Conservation (phyloP, 2,888 invertebrate species). For the Hydriomena furcata region DNA sequence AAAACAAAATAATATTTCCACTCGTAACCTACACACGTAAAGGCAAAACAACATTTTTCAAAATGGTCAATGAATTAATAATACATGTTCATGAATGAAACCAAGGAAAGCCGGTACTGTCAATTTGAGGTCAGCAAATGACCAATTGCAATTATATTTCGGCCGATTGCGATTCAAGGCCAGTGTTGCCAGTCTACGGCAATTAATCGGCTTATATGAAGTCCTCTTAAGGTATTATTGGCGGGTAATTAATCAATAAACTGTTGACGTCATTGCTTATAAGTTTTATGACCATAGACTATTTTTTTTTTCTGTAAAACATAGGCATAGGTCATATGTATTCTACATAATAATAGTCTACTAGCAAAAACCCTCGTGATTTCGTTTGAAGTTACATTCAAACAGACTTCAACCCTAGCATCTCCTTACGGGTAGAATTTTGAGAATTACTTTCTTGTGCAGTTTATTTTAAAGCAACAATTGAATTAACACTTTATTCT, state of each 20-base stretch:
- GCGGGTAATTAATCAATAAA: slow-evolving; percentile 34
- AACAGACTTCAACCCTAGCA: too few species aligned
- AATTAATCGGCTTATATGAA: slow-evolving; percentile 35
- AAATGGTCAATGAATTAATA: slow-evolving; percentile 18
- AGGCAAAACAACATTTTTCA: too few species aligned
- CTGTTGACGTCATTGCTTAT: slow-evolving; percentile 26
- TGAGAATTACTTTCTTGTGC: too few species aligned
- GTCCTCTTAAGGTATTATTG: slow-evolving; percentile 33
- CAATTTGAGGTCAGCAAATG: slow-evolving; percentile 22
- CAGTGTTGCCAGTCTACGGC: slow-evolving; percentile 18
- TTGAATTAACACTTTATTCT: too few species aligned
- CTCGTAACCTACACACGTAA: too few species aligned
- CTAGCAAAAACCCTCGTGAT: too few species aligned
- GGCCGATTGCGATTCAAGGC: slow-evolving; percentile 27
- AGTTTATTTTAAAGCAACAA: too few species aligned
- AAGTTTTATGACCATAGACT: slow-evolving; percentile 7
- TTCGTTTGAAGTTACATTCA: too few species aligned
- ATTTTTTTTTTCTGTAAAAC: slow-evolving; percentile 11
- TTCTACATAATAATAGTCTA: too few species aligned
- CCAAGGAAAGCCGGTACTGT: slow-evolving; percentile 24
- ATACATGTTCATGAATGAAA: slow-evolving; percentile 26
- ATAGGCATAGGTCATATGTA: too few species aligned
- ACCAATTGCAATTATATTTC: slow-evolving; percentile 30
- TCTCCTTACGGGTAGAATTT: too few species aligned
- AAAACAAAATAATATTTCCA: too few species aligned